Base-by-base conservation (phyloP, 2,113 vertebrate species). In the Epinephelus fuscoguttatus region DNA sequence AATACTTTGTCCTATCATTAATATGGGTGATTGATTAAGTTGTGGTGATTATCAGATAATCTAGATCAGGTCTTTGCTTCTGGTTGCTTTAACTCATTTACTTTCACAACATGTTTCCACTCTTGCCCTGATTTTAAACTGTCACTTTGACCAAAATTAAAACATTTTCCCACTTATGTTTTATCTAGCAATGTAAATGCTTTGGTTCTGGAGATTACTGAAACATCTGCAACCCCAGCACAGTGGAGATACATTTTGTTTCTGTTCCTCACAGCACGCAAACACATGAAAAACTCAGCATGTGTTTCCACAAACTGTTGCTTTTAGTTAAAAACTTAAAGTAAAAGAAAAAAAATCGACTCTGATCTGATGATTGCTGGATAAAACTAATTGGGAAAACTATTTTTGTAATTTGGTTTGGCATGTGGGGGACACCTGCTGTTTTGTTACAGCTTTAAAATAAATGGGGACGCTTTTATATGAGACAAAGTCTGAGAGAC, bases 401-500 rank as follows among this genome's bases (percentile, higher is more conserved):
- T 4, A 2, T 45, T 64, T 19, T 17, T 40, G 6, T 53, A 30
- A 23, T 25, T 33, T 33, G 8, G 57, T 33, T 27, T 17, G 11
- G 9, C 23, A 57, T 13, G 3, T 19, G 2, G 8, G 17, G 17
- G 17, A 37, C 7, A 1, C 45, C 27, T 33, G 45, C 25, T 18
- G 23, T 60, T 59, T 19, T 25, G 7, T 23, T 19, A 21, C 27
- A 18, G 52, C 63, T 68, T 56, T 30, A 37, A 60, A 47, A 55
- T 30, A 4, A 56, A 77, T 2, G 18, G n/a, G 67, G 37, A 79
- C 45, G 40, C 5, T 37, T 4, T 13, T 33, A 21, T 25, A 40
- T 25, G 15, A 21, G 47, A 68, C 60, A 70, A 42, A 67, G 70
- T 30, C 23, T 74, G 25, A 14, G 66, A 67, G 64, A 61, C 57